Conservation (phyloP, 2,888 invertebrate genomes). For the Lutraria lutraria region DNA sequence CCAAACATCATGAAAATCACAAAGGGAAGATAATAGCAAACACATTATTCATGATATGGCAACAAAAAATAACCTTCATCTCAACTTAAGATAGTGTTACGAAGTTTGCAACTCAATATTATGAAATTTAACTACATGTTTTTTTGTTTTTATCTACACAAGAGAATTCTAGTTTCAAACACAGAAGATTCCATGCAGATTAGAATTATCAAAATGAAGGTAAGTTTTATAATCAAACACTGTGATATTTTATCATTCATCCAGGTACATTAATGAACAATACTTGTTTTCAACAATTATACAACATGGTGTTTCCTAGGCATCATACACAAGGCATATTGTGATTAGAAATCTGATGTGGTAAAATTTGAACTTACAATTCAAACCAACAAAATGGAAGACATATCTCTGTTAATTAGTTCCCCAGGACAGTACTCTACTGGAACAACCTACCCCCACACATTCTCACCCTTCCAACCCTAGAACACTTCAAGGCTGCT, state of each 20-base stretch:
- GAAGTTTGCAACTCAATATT: too few relatives aligned
- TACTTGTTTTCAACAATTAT: background rate
- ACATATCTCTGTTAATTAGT: too few relatives aligned
- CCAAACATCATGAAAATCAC: background rate
- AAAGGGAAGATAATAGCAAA: background rate
- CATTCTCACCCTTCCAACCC: too few relatives aligned
- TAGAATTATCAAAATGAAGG: constrained; percentile 2
- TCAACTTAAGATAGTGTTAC: too few relatives aligned
- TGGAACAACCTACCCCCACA: too few relatives aligned
- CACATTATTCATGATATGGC: background rate
- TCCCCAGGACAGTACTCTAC: too few relatives aligned
- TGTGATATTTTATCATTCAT: background rate
- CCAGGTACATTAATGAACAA: background rate
- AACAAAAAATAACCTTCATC: background rate
- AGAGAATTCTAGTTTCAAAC: background rate
- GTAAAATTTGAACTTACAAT: background rate
- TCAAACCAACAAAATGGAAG: constrained; percentile 11
- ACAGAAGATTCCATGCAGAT: background rate
- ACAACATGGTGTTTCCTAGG: background rate
- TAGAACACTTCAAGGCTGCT: too few relatives aligned
- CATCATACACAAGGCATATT: background rate
- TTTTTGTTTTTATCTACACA: background rate
- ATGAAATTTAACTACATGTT: too few relatives aligned
- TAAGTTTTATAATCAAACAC: background rate
- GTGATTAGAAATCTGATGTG: background rate